Evolutionary conservation across 2,888 invertebrate species (phyloP), one percentile per base, ranked within the genome.

Genomic region (Alviniconcha strummeri): DNA sequence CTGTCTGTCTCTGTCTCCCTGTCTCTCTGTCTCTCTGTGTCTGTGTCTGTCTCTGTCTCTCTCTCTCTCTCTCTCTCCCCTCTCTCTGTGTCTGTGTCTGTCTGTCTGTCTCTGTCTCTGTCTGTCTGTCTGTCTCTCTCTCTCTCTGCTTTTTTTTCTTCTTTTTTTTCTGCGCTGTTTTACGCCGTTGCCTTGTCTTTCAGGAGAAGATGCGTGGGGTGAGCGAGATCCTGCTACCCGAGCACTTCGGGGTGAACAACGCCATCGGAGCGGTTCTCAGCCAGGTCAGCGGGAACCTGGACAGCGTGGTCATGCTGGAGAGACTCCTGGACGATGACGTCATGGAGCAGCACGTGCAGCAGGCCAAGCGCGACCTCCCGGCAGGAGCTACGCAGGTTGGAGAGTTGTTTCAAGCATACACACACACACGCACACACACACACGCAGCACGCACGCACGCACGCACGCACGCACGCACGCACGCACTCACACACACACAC

Each of bases 231-330:
- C 80, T 89, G 5, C 76, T 85, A 6, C 91, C 91, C 8, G 81
- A 87, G 19, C 82, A 90, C 83, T 88, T 84, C 64, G 89, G 91
- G 77, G 92, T 93, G 19, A 92, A 92, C 7, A 93, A 93, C 87
- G 93, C 93, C 7, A 89, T 93, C 5, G 93, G 93, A 11, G 93
- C 93, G 7, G 93, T 92, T 1, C 86, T 93, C 2, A 90, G 92
- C 81, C 92, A 93, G 83, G 88, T 93, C 2, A 89, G 91, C 4
- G 89, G 89, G 4, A 87, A 72, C 36, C 84, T 90, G 8, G 92
- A 92, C 77, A 80, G 85, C 3, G 89, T 91, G 4, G 88, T 89
- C 9, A 87, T 87, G 78, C 84, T 92, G 36, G 82, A 87, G 19
- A 85, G 88, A 55, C 85, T 84, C 36, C 75, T 89, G 0, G 84